Evolutionary conservation across 1,140 invertebrate species (phyloP).

Genomic region (Euwallacea similis): DNA sequence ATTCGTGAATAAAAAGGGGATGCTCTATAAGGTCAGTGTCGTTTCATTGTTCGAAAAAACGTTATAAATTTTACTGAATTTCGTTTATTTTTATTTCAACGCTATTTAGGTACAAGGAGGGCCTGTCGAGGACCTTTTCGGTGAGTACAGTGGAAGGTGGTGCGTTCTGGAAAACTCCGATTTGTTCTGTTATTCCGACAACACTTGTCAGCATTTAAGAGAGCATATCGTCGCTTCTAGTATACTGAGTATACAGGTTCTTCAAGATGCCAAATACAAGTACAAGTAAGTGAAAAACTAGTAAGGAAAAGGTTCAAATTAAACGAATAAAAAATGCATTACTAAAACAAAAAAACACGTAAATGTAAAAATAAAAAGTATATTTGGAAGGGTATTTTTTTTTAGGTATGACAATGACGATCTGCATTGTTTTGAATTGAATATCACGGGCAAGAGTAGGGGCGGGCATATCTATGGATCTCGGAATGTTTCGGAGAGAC

Average conservation of each 20-base stretch:
- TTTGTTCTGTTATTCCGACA: conserved; percentile 51
- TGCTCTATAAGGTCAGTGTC: conserved; percentile 48
- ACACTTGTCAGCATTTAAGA: conserved; percentile 53
- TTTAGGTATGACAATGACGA: conserved; percentile 59
- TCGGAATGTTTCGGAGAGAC: conserved; percentile 58
- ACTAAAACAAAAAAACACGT: neutral
- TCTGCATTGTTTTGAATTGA: conserved; percentile 63
- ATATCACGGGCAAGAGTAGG: conserved; percentile 54
- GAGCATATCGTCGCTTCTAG: conserved; percentile 61
- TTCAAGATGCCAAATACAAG: conserved; percentile 63
- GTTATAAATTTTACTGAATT: neutral
- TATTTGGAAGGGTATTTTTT: conserved; percentile 40
- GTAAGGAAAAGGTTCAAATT: no score
- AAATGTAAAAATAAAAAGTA: conserved; percentile 11
- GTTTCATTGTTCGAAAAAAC: neutral
- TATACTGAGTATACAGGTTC: conserved; percentile 64
- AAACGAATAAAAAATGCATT: neutral
- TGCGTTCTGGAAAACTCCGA: conserved; percentile 50
- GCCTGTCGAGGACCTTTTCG: conserved; percentile 53
- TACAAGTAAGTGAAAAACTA: conserved; percentile 50
- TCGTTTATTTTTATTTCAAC: neutral
- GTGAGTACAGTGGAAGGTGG: conserved; percentile 53
- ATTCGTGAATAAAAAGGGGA: conserved; percentile 48
- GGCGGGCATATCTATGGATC: conserved; percentile 60
- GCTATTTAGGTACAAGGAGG: conserved; percentile 45